phyloP scores from a whole-genome alignment of 30 jellyfish, hydroid and myxozoan species.

The Aurelia aurita complex sp. Pacific region DNA sequence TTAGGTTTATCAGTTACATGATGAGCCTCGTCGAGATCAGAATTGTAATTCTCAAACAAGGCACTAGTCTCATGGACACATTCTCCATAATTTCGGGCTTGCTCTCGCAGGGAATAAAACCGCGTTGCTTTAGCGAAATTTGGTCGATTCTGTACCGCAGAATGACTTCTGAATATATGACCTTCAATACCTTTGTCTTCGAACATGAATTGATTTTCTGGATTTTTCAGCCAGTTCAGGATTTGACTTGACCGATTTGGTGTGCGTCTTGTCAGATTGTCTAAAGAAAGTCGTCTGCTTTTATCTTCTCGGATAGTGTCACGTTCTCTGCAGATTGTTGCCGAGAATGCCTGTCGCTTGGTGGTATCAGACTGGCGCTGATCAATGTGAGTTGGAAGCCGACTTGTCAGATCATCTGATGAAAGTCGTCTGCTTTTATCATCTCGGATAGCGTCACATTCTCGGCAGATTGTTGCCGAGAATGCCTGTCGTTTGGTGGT shows the following conservation, averaged over 20 bases:
- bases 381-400: slow-evolving; percentile 3
- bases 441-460: neutral
- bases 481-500: too few species aligned
- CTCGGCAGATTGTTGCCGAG: neutral
- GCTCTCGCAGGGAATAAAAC: slow-evolving; percentile 37
- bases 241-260: slow-evolving; percentile 38
- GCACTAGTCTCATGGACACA: neutral
- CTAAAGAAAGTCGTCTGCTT: slow-evolving; percentile 16
- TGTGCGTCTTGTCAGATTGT: slow-evolving; percentile 10
- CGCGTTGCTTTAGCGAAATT: slow-evolving; percentile 19
- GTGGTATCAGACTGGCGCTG: neutral
- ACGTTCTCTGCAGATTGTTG: neutral
- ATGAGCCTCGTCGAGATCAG: neutral
- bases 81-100: neutral
- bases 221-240: slow-evolving; percentile 55
- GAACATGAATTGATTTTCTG: slow-evolving; percentile 50
- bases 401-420: slow-evolving; percentile 3
- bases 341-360: too few species aligned
- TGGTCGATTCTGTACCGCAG: slow-evolving; percentile 51
- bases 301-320: neutral
- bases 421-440: slow-evolving; percentile 6
- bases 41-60: neutral
- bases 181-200: slow-evolving; percentile 49
- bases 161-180: slow-evolving; percentile 55
- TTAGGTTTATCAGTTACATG: neutral